Evolutionary conservation across 64 coral and sea anemone species (phyloP), one percentile per base, ranked within the genome.

Genomic region (Porites australiensis): DNA sequence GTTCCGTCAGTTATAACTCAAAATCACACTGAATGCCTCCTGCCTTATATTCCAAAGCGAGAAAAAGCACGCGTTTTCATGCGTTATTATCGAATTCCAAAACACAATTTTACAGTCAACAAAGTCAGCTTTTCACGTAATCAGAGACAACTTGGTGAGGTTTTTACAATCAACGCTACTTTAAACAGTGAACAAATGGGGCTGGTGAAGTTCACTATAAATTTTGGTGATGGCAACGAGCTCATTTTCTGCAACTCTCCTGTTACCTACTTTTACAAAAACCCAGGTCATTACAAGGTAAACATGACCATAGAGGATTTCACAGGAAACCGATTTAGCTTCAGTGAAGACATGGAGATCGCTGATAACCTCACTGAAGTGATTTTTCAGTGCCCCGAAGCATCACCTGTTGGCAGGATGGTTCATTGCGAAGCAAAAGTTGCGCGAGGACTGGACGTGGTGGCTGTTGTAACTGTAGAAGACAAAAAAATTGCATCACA

Each of bases 351-450:
- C 8, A 52, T 84, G 9, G 15, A 50, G 45, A 68, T 84, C 19
- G 45, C 81, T 51, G 81, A 84, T 68, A 84, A 84, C 22, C 81
- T 84, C 46, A 84, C 81, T 5, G 7, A 84, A 63, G 43, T 67
- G 18, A 63, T 47, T 6, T 84, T 84, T 1, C 13, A 68, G 45
- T 84, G 81, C 22, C 81, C 81, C 18, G 8, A 11, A 68, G 63
- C 18, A 21, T 44, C 23, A n/a, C 58, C 62, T 23, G 43, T 68
- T 52, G 81, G 81, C 5, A 8, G n/a, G 44, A 22, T 14, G 46
- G 81, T 52, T 21, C 45, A 20, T 5, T 84, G 81, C 63, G 16
- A 3, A 3, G 64, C 46, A 20, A 52, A 65, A 69, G 2, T 84
- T 69, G 81, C 62, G 3, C 62, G 81, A 84, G 59, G 61, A 50